phyloP scores from a whole-genome alignment of 2,888 invertebrate genomes.

The Poecilus cupreus region DNA sequence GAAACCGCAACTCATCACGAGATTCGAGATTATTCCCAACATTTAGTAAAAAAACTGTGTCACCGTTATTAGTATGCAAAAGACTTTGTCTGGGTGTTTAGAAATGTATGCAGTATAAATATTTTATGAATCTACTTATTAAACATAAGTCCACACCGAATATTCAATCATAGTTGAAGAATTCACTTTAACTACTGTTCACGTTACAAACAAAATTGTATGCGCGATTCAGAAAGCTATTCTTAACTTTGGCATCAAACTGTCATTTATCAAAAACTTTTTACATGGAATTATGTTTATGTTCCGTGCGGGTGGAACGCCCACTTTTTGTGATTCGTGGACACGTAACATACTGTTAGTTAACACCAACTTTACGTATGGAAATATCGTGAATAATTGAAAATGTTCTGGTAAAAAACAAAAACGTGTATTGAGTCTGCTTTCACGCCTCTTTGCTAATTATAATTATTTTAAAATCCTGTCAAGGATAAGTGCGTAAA shows the following conservation, averaged over 20 bases:
- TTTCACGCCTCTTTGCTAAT: not conserved
- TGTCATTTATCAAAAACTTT: constrained; percentile 20
- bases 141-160: not conserved
- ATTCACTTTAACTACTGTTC: not conserved
- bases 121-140: not conserved
- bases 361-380: not conserved
- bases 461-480: constrained; percentile 13
- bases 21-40: constrained; percentile 4
- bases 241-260: not conserved
- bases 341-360: not conserved
- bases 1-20: constrained; percentile 1
- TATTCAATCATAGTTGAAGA: not conserved
- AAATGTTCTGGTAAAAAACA: not conserved
- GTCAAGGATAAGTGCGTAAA: not conserved
- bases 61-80: constrained; percentile 21
- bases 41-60: not conserved
- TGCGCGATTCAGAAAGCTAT: not conserved
- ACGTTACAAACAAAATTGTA: not conserved
- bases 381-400: not conserved
- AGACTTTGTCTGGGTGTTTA: constrained; percentile 1
- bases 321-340: not conserved
- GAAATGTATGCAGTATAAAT: constrained; percentile 28
- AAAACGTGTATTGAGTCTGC: not conserved
- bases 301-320: not conserved
- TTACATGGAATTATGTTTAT: not conserved